Percentiles rank a stretch among this genome's conserved stretches.
These are phyloP conservation scores for Anguilla megastoma DNA, from an alignment of 2,797 vertebrate species.

Conservation along the genomic window DNA sequence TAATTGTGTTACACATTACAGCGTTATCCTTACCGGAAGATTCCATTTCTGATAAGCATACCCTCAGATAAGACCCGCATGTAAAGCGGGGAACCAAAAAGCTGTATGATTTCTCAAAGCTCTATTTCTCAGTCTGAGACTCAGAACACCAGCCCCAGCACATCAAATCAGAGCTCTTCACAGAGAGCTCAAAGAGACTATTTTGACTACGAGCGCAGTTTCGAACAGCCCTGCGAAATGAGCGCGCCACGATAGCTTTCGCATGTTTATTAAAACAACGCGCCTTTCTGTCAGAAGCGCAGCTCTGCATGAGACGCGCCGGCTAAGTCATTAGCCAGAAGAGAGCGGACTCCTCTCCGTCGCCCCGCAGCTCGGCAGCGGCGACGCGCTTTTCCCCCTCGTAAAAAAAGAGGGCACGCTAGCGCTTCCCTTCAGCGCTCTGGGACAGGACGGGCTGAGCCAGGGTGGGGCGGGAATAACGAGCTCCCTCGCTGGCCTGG, in stretches of 20 bases:
- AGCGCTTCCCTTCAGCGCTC: neutral
- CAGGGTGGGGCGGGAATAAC: neutral
- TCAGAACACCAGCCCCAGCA: neutral
- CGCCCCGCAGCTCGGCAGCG: neutral
- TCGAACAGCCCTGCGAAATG: neutral
- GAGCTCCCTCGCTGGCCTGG: neutral
- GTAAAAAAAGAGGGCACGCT: neutral
- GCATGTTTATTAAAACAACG: neutral
- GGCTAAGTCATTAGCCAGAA: neutral
- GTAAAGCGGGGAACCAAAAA: neutral
- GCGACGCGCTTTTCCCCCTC: no score
- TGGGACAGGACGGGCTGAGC: neutral
- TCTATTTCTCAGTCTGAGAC: constrained; percentile 17
- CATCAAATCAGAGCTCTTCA: constrained; percentile 6
- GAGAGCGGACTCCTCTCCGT: neutral
- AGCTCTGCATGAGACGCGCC: neutral
- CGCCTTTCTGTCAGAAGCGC: neutral
- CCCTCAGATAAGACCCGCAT: neutral
- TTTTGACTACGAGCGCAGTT: constrained; percentile 34
- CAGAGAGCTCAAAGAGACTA: constrained; percentile 7
- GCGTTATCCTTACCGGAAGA: neutral
- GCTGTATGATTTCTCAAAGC: neutral
- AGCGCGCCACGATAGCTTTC: neutral
- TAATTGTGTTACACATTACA: neutral
- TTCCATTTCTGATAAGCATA: neutral